Base-by-base conservation (phyloP, 2,113 vertebrate species). In the Rhinoderma darwinii region DNA sequence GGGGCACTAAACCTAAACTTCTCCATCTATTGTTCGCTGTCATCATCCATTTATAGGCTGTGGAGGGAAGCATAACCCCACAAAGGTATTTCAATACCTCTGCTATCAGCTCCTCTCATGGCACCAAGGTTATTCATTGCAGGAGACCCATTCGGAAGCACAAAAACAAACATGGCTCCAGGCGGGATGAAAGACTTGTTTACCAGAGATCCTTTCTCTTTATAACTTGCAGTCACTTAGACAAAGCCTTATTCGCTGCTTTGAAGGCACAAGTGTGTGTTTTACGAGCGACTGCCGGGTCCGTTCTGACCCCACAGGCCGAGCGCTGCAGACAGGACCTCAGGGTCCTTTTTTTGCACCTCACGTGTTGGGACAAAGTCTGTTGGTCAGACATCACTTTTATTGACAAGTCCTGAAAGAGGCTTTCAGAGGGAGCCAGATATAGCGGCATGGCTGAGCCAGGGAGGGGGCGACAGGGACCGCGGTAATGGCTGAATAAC, bases 321-420 rank as follows among this genome's bases (percentile, higher is more conserved):
- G 68, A 41, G 68, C 35, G 1, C 8, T 41, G 20, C 37, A 41
- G 35, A 72, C 9, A 5, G 20, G 68, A 37, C 68, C 68, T 41
- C 68, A 35, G 4, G 0, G 41, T 39, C 68, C 68, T 72, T 72
- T 72, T 41, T 41, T 72, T 41, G 9, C 68, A 25, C 68, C 9
- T 41, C 68, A 41, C 25, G 68, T 72, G 68, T 39, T 39, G 68
- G 66, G 37, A 72, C 68, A 68, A 17, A 32, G 30, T 68, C 63
- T 68, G 63, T 35, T 68, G 63, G 63, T 15, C 32, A 72, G 68
- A 72, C 68, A 72, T 72, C 68, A 72, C 35, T 72, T 72, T 72
- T 72, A 72, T 72, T 72, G 68, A 72, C 68, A 41, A 25, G 68
- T 72, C 68, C 68, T 72, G 68, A 72, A 72, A 72, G 68, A 72